These are phyloP conservation scores for Bilobella aurantiaca DNA, from an alignment of 1,140 invertebrate genomes.

Conservation along the genomic window DNA sequence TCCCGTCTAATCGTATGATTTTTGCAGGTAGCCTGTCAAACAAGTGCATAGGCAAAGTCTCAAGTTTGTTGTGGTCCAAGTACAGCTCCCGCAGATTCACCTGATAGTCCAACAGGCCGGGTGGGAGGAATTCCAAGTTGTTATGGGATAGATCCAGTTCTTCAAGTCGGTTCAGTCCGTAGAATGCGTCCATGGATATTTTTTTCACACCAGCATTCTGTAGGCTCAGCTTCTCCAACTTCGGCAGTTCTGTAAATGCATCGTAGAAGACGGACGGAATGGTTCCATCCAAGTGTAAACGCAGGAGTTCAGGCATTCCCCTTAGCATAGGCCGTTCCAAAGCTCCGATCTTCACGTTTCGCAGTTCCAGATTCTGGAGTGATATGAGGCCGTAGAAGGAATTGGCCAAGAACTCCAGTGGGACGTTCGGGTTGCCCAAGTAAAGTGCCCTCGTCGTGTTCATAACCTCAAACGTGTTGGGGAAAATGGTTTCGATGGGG, in stretches of 20 bases:
- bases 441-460: conserved; percentile 53
- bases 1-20: conserved; percentile 50
- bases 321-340: conserved; percentile 51
- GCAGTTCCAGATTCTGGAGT: conserved; percentile 46
- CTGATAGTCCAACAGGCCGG: conserved; percentile 53
- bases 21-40: conserved; percentile 45
- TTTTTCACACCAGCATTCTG: conserved; percentile 51
- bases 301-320: conserved; percentile 47
- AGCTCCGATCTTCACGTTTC: conserved; percentile 47
- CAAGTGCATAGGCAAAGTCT: conserved; percentile 47
- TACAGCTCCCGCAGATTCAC: conserved; percentile 49
- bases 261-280: conserved; percentile 53
- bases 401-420: conserved; percentile 49
- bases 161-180: conserved; percentile 49
- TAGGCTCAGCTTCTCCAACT: conserved; percentile 49
- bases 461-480: conserved; percentile 61
- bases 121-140: conserved; percentile 48
- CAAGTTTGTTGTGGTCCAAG: conserved; percentile 51
- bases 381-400: conserved; percentile 51
- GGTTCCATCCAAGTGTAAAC: conserved; percentile 48
- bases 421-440: conserved; percentile 46
- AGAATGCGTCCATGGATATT: conserved; percentile 58
- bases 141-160: conserved; percentile 55
- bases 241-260: conserved; percentile 51
- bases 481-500: conserved; percentile 54